phyloP scores from a whole-genome alignment of 2,888 invertebrate genomes.

The Caenorhabditis becei region DNA sequence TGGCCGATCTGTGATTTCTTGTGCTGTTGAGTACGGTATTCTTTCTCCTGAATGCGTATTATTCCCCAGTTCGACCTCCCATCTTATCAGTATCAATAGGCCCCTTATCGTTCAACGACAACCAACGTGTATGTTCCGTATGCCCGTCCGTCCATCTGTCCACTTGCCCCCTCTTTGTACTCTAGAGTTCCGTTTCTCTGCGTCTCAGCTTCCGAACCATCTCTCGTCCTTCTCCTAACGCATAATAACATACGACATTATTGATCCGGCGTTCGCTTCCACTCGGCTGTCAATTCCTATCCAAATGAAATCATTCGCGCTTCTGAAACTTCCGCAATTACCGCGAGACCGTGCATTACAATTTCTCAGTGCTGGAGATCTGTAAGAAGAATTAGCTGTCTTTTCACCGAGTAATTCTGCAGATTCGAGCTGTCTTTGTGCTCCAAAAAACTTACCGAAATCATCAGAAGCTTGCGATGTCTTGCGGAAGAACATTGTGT shows the following conservation, averaged over 20 bases:
- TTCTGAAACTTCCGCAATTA: conserved; percentile 10
- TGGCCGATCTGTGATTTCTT: neutral
- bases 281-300: neutral
- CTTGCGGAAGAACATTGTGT: neutral
- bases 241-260: neutral
- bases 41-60: neutral
- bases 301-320: neutral
- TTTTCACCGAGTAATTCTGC: neutral
- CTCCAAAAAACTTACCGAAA: neutral
- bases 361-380: conserved; percentile 1
- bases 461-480: conserved; percentile 4
- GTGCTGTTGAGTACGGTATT: neutral
- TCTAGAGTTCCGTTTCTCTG: conserved; percentile 1
- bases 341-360: neutral
- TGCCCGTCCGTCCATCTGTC: neutral
- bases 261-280: neutral
- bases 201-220: neutral
- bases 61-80: neutral
- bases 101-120: no score
- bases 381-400: conserved; percentile 6
- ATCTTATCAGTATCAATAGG: no score
- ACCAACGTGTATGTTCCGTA: no score
- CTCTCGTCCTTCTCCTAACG: neutral
- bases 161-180: neutral
- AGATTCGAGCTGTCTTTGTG: conserved; percentile 37